phyloP scores from a whole-genome alignment of 2,113 vertebrate species.

The Rhinoptilus africanus region DNA sequence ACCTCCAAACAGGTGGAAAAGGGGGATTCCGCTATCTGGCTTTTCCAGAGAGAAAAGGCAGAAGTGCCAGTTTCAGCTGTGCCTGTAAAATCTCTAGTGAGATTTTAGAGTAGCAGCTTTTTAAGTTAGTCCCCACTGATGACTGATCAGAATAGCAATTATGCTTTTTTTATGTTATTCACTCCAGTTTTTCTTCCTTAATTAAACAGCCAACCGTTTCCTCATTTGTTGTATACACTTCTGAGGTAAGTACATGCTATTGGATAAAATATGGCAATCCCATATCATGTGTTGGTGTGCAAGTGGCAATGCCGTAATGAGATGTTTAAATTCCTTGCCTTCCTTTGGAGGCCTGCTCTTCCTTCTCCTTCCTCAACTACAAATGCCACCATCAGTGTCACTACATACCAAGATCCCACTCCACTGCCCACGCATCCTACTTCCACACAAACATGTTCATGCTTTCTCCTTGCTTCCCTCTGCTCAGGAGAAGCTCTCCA shows the following conservation, averaged over 20 bases:
- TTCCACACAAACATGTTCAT: background rate
- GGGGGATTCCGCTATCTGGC: background rate
- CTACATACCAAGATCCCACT: background rate
- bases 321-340: background rate
- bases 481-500: background rate
- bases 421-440: rapidly evolving
- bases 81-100: background rate
- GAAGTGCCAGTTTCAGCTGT: background rate
- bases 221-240: background rate
- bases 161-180: background rate
- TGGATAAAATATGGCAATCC: background rate
- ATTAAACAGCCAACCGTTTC: constrained; percentile 5
- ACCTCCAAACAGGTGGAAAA: background rate
- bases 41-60: background rate
- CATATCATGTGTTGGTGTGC: background rate
- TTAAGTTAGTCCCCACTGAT: background rate
- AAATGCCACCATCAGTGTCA: background rate
- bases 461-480: background rate
- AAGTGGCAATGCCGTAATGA: background rate
- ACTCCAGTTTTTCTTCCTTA: constrained; percentile 9
- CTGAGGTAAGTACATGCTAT: background rate
- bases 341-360: background rate
- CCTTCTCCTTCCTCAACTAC: background rate
- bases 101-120: background rate
- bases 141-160: constrained; percentile 7